Percentiles rank a stretch among this genome's conserved stretches.
Evolutionary conservation across 2,888 invertebrate genomes (phyloP).

Genomic region (Halocaridina rubra): DNA sequence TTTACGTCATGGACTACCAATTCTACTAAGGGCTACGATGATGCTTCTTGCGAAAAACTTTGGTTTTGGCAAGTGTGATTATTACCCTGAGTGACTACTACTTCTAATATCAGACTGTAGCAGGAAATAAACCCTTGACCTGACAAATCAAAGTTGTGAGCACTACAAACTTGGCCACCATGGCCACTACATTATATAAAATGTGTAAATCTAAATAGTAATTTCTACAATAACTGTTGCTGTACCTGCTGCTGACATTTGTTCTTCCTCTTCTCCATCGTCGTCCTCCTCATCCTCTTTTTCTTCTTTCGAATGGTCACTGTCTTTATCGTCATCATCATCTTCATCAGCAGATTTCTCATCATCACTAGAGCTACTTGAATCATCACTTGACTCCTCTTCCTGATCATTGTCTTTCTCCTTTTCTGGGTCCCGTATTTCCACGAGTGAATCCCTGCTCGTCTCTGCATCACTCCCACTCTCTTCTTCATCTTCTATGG

Average conservation of each 20-base stretch:
- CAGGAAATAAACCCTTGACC: no score
- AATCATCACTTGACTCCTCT: constrained; percentile 6
- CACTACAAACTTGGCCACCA: no score
- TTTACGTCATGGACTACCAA: no score
- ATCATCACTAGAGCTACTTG: background rate
- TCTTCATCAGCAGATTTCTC: background rate
- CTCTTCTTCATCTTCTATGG: background rate
- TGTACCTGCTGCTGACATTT: background rate
- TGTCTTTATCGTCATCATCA: background rate
- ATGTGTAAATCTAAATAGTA: no score
- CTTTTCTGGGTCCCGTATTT: background rate
- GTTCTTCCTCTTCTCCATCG: background rate
- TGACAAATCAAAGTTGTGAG: no score
- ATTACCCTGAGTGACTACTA: no score
- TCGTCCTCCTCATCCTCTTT: background rate
- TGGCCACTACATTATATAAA: no score
- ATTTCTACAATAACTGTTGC: background rate
- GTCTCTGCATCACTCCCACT: background rate
- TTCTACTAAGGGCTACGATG: no score
- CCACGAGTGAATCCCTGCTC: background rate
- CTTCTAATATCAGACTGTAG: no score
- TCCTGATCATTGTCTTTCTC: constrained; percentile 20
- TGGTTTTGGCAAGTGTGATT: no score
- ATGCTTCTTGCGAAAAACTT: no score
- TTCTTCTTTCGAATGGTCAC: background rate